These are phyloP conservation scores for Chascanopsetta lugubris DNA, from an alignment of 2,113 vertebrate species.

Conservation along the genomic window DNA sequence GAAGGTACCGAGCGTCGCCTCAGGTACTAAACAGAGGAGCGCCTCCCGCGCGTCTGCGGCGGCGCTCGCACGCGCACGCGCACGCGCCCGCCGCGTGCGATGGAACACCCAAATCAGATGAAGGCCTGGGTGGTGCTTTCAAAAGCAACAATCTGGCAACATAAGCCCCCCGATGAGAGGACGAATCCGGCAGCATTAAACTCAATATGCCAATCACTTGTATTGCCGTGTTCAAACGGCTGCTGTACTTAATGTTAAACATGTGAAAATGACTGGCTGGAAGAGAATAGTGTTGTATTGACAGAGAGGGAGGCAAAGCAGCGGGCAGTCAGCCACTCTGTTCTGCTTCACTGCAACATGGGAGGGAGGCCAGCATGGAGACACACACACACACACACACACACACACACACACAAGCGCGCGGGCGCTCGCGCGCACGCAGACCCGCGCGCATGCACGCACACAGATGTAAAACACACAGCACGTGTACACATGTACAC, in stretches of 20 bases:
- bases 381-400: conserved; percentile 39
- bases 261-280: conserved; percentile 74
- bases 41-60: too few species aligned
- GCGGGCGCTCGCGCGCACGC: conserved; percentile 13
- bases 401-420: not conserved
- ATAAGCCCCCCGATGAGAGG: conserved; percentile 47
- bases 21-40: conserved; percentile 31
- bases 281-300: conserved; percentile 75
- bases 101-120: conserved; percentile 32
- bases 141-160: conserved; percentile 45
- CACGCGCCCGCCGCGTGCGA: not conserved
- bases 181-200: conserved; percentile 50
- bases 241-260: conserved; percentile 72
- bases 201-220: conserved; percentile 62
- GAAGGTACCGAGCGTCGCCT: conserved; percentile 18
- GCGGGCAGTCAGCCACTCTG: conserved; percentile 79
- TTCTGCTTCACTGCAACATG: conserved; percentile 80
- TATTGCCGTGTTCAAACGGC: conserved; percentile 58
- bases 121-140: conserved; percentile 44
- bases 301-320: conserved; percentile 76
- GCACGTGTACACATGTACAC: conserved; percentile 3
- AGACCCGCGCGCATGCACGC: conserved; percentile 45
- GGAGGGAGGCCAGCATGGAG: conserved; percentile 75
- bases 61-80: too few species aligned
- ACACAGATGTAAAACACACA: conserved; percentile 11